Evolutionary conservation across 2,113 vertebrate species (phyloP).

Genomic region (Cynoglossus semilaevis): DNA sequence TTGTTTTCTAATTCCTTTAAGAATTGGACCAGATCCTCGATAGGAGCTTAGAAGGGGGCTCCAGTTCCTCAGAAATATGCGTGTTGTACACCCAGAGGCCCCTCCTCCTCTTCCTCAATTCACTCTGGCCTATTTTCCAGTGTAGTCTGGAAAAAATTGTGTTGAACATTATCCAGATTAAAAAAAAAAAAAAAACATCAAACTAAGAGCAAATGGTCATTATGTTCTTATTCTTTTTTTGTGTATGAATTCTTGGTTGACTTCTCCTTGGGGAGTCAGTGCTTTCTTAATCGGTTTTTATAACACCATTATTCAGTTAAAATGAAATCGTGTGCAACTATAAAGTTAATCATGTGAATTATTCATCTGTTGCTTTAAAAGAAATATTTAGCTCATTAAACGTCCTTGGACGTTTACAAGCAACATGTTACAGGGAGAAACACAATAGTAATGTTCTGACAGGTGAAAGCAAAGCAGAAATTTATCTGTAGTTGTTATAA

Average conservation of each 20-base stretch:
- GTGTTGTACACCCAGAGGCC: constrained; percentile 38
- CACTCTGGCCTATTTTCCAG: constrained; percentile 55
- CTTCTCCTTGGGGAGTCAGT: neutral
- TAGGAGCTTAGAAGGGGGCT: constrained; percentile 68
- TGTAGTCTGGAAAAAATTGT: constrained; percentile 53
- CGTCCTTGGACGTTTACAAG: neutral
- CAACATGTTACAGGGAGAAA: neutral
- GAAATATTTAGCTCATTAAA: neutral
- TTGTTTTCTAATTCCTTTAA: constrained; percentile 86
- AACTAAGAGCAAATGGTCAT: neutral
- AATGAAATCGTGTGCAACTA: neutral
- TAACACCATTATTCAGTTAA: neutral
- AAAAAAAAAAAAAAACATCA: constrained; percentile 17
- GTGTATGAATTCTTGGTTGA: neutral
- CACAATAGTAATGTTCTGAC: neutral
- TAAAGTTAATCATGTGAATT: neutral
- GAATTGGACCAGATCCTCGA: constrained; percentile 71
- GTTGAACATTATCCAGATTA: constrained; percentile 37
- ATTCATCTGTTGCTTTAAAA: neutral
- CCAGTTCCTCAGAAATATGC: constrained; percentile 64
- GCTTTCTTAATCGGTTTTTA: neutral
- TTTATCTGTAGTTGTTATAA: neutral
- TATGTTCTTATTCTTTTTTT: neutral
- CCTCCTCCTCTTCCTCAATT: constrained; percentile 32
- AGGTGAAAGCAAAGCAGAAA: neutral